Evolutionary conservation across 2,888 invertebrate genomes (phyloP), one percentile per base, ranked within the genome.

Genomic region (Acanthacorydalis orientalis): DNA sequence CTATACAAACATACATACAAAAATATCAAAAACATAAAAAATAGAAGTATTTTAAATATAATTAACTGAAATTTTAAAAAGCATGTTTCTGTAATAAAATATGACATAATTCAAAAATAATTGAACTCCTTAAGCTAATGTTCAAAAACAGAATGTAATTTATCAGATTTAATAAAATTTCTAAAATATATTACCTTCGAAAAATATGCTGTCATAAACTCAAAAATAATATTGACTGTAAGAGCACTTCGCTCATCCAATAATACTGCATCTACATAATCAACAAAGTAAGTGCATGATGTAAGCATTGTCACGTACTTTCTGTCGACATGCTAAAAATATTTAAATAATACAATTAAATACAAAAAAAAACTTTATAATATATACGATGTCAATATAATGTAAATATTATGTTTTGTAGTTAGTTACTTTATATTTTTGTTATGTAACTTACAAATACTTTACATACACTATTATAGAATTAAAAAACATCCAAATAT

Each of bases 241-340:
- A 93, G 70, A 10, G 89, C 88, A 49, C 80, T 77, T 54, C 92
- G 73, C 65, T 93, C 92, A 62, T 92, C 91, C 47, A 89, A 66
- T 43, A 93, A 67, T 16, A 92, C 79, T n/a, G 88, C 82, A 61
- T 92, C 91, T 51, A 91, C 78, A 61, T 92, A 93, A 64, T 92
- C 92, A 34, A 86, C 78, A 54, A 91, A 79, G 57, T 84, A 84
- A 57, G 78, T 84, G 62, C 86, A 88, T 52, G 81, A 82, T 44
- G 87, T 71, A 50, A 93, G 68, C 68, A 89, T 78, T 52, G 82
- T 79, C 54, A 88, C 81, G 59, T 88, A 82, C 61, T 86, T 86
- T 43, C 81, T 72, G 59, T 87, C 87, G 49, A 83, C 77, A 59
- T 78, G 75, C 80, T 87, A 63, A 1, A 67, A 68, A 50, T 52